Evolutionary conservation across 2,797 vertebrate genomes (phyloP), one percentile per base, ranked within the genome.

Genomic region (Anguilla marmorata): DNA sequence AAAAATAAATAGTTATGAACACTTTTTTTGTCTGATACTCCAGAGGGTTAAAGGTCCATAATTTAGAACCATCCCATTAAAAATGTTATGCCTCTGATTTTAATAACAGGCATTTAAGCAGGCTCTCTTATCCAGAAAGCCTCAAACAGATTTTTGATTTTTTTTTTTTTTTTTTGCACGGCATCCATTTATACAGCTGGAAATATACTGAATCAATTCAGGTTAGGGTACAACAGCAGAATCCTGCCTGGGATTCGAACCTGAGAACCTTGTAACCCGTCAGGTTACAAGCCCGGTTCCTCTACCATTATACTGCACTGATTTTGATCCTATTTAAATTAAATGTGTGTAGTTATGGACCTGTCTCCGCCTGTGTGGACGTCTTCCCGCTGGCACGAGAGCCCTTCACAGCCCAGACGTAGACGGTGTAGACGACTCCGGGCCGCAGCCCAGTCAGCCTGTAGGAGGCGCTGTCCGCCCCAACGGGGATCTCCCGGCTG

Each of bases 361-460:
- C 96, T 96, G 97, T 98, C 87, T 94, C 92, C 21, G 95, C 94
- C 90, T 90, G 92, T 7, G 95, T 94, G 16, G 93, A 84, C 0
- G 89, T 93, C 90, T 93, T 96, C 93, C 89, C 93, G 95, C 97
- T 97, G 91, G 90, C 90, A 87, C 90, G 94, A 88, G 84, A 88
- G 66, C 96, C 96, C 87, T 95, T 97, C 89, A 95, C 88, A 85
- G 96, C 96, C 96, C 96, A 96, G 89, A 97, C 84, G 8, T 93
- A 90, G 86, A 97, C 92, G 0, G 92, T 90, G 54, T 97, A 97
- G 89, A 96, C 87, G 85, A 90, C 87, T 2, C 96, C 97, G 0
- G 96, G 96, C 74, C 37, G 96, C 90, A 97, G 91, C 74, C 91
- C 95, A 3, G 87, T 95, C 89, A 97, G 92, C 33, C 82, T 89